phyloP scores from a whole-genome alignment of 1,140 invertebrate species.

The Harpegnathos saltator region DNA sequence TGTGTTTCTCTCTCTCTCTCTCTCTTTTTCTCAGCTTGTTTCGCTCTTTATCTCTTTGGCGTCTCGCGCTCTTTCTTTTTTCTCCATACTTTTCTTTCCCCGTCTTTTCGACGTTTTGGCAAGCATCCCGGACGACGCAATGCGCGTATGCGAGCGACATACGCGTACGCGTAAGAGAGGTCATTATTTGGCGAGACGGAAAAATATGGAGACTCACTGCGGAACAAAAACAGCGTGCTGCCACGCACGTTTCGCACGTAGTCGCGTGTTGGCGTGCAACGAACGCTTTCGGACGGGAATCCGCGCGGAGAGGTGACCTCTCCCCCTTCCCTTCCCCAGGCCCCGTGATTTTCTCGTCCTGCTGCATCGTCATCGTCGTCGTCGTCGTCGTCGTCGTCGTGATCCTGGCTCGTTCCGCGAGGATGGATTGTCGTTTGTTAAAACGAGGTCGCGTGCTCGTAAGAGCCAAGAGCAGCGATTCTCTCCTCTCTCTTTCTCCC shows the following conservation, averaged over 20 bases:
- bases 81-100: background rate
- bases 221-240: background rate
- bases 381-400: background rate
- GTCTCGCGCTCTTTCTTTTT: background rate
- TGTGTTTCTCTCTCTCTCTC: background rate
- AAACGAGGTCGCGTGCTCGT: slow-evolving; percentile 3
- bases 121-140: background rate
- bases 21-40: background rate
- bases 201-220: slow-evolving; percentile 19
- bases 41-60: background rate
- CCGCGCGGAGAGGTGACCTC: background rate
- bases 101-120: background rate
- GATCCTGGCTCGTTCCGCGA: background rate
- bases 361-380: background rate
- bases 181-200: background rate
- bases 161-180: background rate
- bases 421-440: background rate
- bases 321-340: too few species aligned
- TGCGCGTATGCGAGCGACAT: background rate
- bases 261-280: background rate
- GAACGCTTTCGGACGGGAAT: background rate
- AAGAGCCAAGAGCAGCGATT: background rate
- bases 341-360: background rate
- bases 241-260: background rate
- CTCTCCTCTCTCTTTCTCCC: background rate